A percentile compares a stretch with the other conserved stretches of the same genome.
Conservation (phyloP, 2,888 invertebrate genomes). For the Pammene fasciana region DNA sequence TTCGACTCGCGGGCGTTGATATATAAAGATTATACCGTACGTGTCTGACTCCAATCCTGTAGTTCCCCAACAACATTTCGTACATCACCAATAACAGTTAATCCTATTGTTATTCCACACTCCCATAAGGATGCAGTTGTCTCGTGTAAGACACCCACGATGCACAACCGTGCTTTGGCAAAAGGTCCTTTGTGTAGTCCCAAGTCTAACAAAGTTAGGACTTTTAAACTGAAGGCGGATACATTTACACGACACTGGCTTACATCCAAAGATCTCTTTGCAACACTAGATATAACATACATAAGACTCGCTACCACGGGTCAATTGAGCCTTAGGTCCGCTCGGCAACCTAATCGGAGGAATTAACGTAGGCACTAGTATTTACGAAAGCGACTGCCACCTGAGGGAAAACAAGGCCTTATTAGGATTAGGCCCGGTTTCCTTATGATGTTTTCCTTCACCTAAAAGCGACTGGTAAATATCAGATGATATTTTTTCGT, state of each 20-base stretch:
- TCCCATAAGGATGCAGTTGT: slow-evolving; percentile 23
- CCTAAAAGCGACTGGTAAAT: too few species aligned
- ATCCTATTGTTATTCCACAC: slow-evolving; percentile 17
- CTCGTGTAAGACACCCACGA: slow-evolving; percentile 34
- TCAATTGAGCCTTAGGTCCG: too few species aligned
- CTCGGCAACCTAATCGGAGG: too few species aligned
- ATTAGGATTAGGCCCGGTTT: too few species aligned
- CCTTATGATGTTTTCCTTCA: too few species aligned
- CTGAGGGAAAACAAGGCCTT: too few species aligned
- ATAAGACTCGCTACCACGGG: not conserved
- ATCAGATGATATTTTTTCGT: too few species aligned
- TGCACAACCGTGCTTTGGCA: not conserved
- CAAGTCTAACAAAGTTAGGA: not conserved
- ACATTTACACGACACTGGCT: not conserved
- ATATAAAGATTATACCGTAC: too few species aligned
- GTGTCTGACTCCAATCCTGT: not conserved
- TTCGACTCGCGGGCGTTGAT: too few species aligned
- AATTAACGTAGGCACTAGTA: too few species aligned
- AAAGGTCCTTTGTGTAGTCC: not conserved
- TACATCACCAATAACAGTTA: slow-evolving; percentile 19
- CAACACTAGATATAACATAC: not conserved
- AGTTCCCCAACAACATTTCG: slow-evolving; percentile 1
- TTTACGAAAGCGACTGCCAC: too few species aligned
- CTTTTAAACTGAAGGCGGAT: not conserved
- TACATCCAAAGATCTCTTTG: not conserved